Base-by-base conservation (phyloP, 2,888 invertebrate species). In the Drosophila picticornis region DNA sequence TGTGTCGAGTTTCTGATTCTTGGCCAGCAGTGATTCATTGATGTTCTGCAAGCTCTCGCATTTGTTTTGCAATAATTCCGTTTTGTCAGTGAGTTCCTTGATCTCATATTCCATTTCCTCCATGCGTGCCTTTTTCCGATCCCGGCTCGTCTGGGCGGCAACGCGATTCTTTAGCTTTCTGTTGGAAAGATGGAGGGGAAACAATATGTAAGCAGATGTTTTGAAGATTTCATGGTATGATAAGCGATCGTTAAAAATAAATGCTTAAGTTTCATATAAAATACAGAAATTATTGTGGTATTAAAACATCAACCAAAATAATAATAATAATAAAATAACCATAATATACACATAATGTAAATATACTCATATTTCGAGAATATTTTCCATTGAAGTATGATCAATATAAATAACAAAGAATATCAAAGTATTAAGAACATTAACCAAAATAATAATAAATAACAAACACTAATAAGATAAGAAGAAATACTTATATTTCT, bases 151-250 rank as follows among this genome's bases (percentile, higher is more conserved):
- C 94, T 99, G 99, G 4, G 99, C 99, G 38, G 99, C 99, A 32
- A 99, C 98, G 81, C 99, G 95, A 93, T 99, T 99, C 93, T 99
- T 99, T 87, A 99, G 93, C 94, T 99, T 99, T 93, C 99, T 98
- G 16, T 7, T 7, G 25, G 32, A 1, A 19, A 63, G 13, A 19
- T 2, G 46, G 22, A 25, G 9, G 13, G 13, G 46, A 25, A 46
- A 9, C 22, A 25, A 46, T 25, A 25, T 46, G 46, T 46, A 46
- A 46, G 46, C 16, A 16, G 46, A 16, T 16, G 46, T 25, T 25
- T 22, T 22, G 7, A 46, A 25, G 9, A 25, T 9, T 25, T 25
- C 16, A 25, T 16, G 9, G 16, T 16, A 2, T 25, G 16, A 46
- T 16, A 25, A 25, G 4, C 16, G 46, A 11, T 11, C 43, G 22